phyloP scores from a whole-genome alignment of 2,888 invertebrate genomes.

The Calameuta pallipes region DNA sequence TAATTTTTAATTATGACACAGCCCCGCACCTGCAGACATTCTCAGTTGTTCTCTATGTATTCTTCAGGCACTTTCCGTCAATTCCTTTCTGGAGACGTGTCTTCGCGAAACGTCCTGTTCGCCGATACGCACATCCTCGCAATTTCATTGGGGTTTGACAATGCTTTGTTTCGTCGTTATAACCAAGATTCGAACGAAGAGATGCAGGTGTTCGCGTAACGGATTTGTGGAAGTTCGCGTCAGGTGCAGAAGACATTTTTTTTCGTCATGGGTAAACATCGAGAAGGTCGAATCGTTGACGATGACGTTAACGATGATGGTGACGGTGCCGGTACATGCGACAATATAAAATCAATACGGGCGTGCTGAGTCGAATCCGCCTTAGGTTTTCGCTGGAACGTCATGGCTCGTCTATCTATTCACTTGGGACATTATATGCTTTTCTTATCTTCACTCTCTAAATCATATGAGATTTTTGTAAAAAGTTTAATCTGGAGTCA shows the following conservation, averaged over 20 bases:
- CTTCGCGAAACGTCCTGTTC: not conserved
- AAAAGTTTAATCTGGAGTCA: not conserved
- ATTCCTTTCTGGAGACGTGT: no score
- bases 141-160: not conserved
- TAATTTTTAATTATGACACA: not conserved
- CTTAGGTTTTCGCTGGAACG: not conserved
- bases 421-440: not conserved
- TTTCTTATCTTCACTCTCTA: not conserved
- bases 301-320: not conserved
- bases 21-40: no score
- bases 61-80: not conserved
- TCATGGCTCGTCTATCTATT: not conserved
- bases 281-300: not conserved
- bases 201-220: not conserved
- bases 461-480: not conserved
- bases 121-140: not conserved
- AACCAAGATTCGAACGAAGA: not conserved
- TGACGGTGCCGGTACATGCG: not conserved
- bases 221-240: not conserved
- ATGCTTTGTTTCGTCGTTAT: not conserved
- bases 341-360: not conserved
- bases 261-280: not conserved
- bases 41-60: not conserved
- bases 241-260: not conserved
- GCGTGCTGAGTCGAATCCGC: not conserved